A percentile compares a stretch with the other conserved stretches of the same genome.
These are phyloP conservation scores for Drosophila kambysellisi DNA, from an alignment of 2,888 invertebrate genomes.

Conservation along the genomic window DNA sequence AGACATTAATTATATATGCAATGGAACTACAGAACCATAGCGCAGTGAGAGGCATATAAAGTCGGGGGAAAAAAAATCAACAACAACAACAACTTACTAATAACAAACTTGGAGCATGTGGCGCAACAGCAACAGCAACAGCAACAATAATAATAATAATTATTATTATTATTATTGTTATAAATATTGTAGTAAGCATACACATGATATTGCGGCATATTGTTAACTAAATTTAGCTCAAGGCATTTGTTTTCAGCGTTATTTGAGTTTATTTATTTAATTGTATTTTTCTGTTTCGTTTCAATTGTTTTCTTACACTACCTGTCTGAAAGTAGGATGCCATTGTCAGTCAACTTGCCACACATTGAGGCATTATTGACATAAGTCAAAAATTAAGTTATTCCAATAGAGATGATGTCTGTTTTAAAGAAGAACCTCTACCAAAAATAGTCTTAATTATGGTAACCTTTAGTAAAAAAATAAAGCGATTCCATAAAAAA, in stretches of 20 bases:
- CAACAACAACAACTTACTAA: not conserved
- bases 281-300: not conserved
- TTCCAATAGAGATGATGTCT: not conserved
- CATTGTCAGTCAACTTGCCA: not conserved
- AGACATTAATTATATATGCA: constrained; percentile 74
- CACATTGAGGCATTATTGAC: not conserved
- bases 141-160: constrained; percentile 15
- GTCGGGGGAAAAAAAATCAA: not conserved
- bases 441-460: not conserved
- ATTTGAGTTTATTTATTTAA: constrained; percentile 34
- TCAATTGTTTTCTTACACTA: not conserved
- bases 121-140: constrained; percentile 18
- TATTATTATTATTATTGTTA: constrained; percentile 50
- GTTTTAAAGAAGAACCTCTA: not conserved
- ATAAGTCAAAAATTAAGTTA: not conserved
- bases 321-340: not conserved
- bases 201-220: constrained; percentile 43
- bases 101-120: constrained; percentile 12
- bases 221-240: constrained; percentile 67
- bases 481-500: not conserved
- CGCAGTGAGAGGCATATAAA: not conserved
- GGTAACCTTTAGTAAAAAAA: not conserved
- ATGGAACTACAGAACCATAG: constrained; percentile 14
- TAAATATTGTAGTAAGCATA: constrained; percentile 36
- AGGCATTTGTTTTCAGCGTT: constrained; percentile 49